Evolutionary conservation across 1,140 invertebrate genomes (phyloP).

Genomic region (Scaptomyza hsui): DNA sequence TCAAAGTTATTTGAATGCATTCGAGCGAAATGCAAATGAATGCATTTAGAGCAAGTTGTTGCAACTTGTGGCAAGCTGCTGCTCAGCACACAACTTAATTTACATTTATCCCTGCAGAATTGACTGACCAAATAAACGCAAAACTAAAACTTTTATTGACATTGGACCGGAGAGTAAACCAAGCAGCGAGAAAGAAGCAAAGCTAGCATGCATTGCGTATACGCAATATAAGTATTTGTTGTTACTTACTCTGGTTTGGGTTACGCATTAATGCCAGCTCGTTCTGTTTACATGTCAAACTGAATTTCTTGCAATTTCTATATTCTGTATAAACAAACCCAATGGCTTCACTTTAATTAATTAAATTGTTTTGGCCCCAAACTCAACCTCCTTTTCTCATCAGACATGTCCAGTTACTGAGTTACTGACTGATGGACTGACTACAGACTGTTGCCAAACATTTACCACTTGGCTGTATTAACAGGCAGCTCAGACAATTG

Average conservation of each 20-base stretch:
- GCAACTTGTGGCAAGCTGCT: conserved; percentile 19
- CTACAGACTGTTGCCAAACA: conserved; percentile 27
- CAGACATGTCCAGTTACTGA: background rate
- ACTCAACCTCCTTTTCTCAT: background rate
- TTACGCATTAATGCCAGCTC: conserved; percentile 16
- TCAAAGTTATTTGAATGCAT: conserved; percentile 52
- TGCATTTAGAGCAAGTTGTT: conserved; percentile 45
- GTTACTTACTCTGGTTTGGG: conserved; percentile 30
- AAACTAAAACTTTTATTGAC: conserved; percentile 53
- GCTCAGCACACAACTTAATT: conserved; percentile 48
- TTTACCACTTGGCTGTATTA: conserved; percentile 24
- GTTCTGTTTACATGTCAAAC: conserved; percentile 2
- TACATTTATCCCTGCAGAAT: conserved; percentile 39
- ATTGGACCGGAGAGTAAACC: conserved; percentile 1
- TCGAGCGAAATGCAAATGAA: conserved; percentile 43
- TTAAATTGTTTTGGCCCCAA: conserved; percentile 27
- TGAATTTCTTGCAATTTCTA: conserved; percentile 13
- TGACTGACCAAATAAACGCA: conserved; percentile 18
- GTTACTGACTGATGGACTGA: background rate
- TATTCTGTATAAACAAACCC: conserved; percentile 21
- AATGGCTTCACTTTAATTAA: conserved; percentile 35
- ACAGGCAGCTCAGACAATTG: conserved; percentile 32
- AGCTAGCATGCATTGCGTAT: conserved; percentile 7
- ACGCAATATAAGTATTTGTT: conserved; percentile 23
- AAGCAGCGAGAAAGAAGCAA: background rate